These are phyloP conservation scores for Stenichneumon culpator DNA, from an alignment of 2,888 invertebrate species.

Conservation along the genomic window DNA sequence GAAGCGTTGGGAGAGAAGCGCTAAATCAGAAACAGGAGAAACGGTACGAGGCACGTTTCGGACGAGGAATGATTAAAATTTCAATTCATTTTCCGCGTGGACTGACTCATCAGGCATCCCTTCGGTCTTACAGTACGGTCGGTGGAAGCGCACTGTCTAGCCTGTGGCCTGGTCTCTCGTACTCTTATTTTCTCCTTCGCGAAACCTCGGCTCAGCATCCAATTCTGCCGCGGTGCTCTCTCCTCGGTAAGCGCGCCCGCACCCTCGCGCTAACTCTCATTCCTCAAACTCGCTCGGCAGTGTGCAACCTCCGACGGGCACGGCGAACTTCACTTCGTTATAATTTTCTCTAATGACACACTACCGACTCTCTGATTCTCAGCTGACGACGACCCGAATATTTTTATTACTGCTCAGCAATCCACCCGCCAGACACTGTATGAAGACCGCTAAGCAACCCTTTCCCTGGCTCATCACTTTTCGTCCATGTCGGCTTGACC, in stretches of 20 bases:
- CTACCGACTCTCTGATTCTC: constrained; percentile 62
- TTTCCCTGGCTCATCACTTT: constrained; percentile 31
- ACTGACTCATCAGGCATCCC: constrained; percentile 76
- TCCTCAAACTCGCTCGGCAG: constrained; percentile 52
- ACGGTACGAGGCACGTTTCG: constrained; percentile 61
- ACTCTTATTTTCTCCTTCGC: constrained; percentile 59
- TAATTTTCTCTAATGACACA: constrained; percentile 79
- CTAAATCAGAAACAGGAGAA: constrained; percentile 15
- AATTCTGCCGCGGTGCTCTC: constrained; percentile 46
- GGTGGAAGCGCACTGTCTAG: constrained; percentile 54
- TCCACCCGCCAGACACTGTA: not conserved
- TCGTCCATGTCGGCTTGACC: not conserved
- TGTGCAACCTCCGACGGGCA: constrained; percentile 66
- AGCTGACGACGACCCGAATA: constrained; percentile 70
- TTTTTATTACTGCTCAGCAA: constrained; percentile 74
- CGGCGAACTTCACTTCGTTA: constrained; percentile 76
- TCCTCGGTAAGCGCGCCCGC: constrained; percentile 26
- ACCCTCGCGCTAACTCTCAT: constrained; percentile 40
- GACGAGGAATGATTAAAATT: constrained; percentile 79
- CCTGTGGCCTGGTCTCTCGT: constrained; percentile 64
- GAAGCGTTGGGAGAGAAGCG: constrained; percentile 19
- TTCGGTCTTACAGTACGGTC: constrained; percentile 13
- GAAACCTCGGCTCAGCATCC: constrained; percentile 62
- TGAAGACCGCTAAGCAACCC: constrained; percentile 3
- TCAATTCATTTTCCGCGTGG: constrained; percentile 79